Percentiles rank a stretch among this genome's conserved stretches.
phyloP scores from a whole-genome alignment of 2,113 vertebrate genomes.

The Ailurus styani region DNA sequence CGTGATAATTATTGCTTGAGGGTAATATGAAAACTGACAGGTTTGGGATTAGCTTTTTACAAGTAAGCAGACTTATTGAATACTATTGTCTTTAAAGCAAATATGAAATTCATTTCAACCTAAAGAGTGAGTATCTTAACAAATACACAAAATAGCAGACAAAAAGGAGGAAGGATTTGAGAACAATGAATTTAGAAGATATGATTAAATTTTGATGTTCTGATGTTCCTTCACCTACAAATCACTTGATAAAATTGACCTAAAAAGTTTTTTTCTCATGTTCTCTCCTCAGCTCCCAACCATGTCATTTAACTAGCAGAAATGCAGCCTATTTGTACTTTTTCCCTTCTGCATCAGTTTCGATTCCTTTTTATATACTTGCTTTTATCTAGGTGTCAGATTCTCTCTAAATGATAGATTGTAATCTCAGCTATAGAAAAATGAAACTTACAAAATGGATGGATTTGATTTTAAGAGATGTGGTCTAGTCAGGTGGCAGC shows the following conservation, averaged over 20 bases:
- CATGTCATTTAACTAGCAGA: constrained; percentile 63
- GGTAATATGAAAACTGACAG: neutral
- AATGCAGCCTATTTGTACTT: constrained; percentile 52
- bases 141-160: neutral
- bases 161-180: neutral
- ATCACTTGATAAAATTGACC: constrained; percentile 58
- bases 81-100: constrained; percentile 8
- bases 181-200: constrained; percentile 25
- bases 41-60: neutral
- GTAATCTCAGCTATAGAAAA: constrained; percentile 62
- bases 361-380: constrained; percentile 65
- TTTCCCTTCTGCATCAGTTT: constrained; percentile 48
- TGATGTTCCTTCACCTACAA: neutral
- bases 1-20: neutral
- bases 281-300: constrained; percentile 2
- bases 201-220: constrained; percentile 47
- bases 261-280: neutral
- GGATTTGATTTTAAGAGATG: constrained; percentile 60
- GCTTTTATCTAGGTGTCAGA: constrained; percentile 71
- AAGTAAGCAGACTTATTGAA: neutral
- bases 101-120: constrained; percentile 1
- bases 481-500: constrained; percentile 11
- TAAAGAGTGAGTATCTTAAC: neutral
- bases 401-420: constrained; percentile 68
- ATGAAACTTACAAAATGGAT: constrained; percentile 62